Evolutionary conservation across 2,888 invertebrate species (phyloP).

Genomic region (Leptopilina myrica): DNA sequence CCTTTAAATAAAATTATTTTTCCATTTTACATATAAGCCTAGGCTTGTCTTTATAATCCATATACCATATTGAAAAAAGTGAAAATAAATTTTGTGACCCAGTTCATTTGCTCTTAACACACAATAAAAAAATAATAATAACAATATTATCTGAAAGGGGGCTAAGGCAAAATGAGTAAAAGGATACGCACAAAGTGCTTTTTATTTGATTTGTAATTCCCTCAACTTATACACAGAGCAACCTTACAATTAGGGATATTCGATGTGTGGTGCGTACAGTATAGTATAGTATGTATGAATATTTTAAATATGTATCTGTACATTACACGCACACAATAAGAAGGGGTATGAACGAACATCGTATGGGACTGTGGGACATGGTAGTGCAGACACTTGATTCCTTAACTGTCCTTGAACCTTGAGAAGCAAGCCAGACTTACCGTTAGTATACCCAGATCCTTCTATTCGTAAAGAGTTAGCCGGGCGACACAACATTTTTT

Average conservation of each 20-base stretch:
- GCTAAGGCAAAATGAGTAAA: conserved; percentile 11
- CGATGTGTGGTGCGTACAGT: neutral
- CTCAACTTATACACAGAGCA: conserved; percentile 2
- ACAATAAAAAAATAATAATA: conserved; percentile 7
- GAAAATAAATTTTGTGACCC: conserved; percentile 22
- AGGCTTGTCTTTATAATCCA: neutral
- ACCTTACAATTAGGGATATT: neutral
- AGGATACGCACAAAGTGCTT: conserved; percentile 27
- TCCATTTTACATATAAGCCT: neutral
- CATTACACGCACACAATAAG: neutral
- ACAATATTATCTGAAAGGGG: conserved; percentile 13
- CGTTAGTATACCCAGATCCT: conserved; percentile 56
- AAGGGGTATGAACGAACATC: conserved; percentile 26
- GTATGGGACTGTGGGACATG: conserved; percentile 36
- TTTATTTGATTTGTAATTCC: conserved; percentile 23
- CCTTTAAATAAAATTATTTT: neutral
- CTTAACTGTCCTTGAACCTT: conserved; percentile 55
- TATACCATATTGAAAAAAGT: neutral
- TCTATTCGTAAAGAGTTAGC: conserved; percentile 44
- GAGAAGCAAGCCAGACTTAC: conserved; percentile 55
- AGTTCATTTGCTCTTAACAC: neutral
- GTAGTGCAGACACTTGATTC: conserved; percentile 39
- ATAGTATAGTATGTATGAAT: neutral
- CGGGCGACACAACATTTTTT: conserved; percentile 34
- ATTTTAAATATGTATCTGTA: neutral